Percentiles rank a stretch among this genome's conserved stretches.
These are phyloP conservation scores for Linnaemya tessellans DNA, from an alignment of 2,888 invertebrate genomes.

Conservation along the genomic window DNA sequence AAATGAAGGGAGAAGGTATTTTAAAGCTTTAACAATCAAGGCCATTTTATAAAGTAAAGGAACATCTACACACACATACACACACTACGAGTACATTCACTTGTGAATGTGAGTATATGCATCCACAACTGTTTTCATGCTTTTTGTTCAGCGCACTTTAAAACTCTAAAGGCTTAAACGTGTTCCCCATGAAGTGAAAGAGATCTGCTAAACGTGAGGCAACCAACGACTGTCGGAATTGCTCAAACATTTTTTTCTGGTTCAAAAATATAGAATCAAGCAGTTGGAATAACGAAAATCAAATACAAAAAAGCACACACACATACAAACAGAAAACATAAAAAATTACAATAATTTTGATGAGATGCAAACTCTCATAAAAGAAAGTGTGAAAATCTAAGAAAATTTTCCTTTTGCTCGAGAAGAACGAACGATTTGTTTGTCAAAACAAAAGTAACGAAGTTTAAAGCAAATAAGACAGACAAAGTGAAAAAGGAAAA, in stretches of 20 bases:
- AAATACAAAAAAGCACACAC: conserved; percentile 41
- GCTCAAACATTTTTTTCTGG: conserved; percentile 26
- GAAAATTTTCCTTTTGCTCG: conserved; percentile 38
- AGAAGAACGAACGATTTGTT: conserved; percentile 54
- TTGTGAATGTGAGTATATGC: not conserved
- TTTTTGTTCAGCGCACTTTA: not conserved
- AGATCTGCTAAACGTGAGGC: not conserved
- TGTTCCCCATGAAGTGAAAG: not conserved
- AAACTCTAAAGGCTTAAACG: not conserved
- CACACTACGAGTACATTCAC: too few species aligned
- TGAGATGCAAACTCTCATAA: conserved; percentile 21
- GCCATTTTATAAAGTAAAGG: conserved; percentile 46
- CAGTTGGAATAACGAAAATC: conserved; percentile 57
- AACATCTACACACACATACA: not conserved
- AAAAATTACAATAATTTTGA: conserved; percentile 28
- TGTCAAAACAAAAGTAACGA: conserved; percentile 9
- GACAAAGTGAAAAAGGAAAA: conserved; percentile 37
- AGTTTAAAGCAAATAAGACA: conserved; percentile 47
- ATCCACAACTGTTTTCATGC: not conserved
- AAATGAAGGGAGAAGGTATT: conserved; percentile 38
- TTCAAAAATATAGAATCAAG: not conserved
- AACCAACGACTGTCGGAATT: not conserved
- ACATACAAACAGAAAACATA: not conserved
- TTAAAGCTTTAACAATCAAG: conserved; percentile 59
- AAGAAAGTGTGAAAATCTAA: conserved; percentile 61